Percentiles rank a stretch among this genome's conserved stretches.
phyloP scores from a whole-genome alignment of 2,113 vertebrate species.

The Chamaea fasciata region DNA sequence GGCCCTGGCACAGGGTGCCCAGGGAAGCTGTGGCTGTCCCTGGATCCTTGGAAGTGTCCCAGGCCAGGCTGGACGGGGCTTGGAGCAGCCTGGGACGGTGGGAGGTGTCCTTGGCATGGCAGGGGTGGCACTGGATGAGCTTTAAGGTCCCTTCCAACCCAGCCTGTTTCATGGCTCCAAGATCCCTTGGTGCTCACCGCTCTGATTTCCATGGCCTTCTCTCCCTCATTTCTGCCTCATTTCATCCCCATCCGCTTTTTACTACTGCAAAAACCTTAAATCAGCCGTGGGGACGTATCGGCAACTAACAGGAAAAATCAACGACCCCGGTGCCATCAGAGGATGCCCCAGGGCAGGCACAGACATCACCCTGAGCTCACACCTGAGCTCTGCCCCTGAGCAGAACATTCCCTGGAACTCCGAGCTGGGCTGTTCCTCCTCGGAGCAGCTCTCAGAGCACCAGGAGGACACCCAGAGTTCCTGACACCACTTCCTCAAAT shows the following conservation, averaged over 20 bases:
- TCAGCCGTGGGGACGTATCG: background rate
- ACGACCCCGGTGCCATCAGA: fast-evolving
- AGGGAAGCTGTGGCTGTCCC: background rate
- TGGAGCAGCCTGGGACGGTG: background rate
- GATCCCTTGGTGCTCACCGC: background rate
- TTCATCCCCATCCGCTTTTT: background rate
- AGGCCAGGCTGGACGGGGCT: background rate
- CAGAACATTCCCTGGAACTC: background rate
- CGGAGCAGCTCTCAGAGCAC: background rate
- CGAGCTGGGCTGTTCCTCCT: background rate
- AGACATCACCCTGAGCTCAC: fast-evolving
- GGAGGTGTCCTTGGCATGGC: background rate
- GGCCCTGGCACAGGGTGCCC: background rate
- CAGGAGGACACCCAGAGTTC: background rate
- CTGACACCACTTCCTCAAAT: conserved; percentile 69
- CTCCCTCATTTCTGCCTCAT: background rate
- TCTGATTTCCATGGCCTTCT: background rate
- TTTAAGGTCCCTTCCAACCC: background rate
- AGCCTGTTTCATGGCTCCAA: background rate
- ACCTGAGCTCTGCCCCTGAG: background rate
- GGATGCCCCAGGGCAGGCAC: background rate
- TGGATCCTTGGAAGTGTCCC: background rate
- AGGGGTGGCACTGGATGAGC: background rate
- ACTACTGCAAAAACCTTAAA: fast-evolving
- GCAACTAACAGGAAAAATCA: background rate